These are phyloP conservation scores for Mormyrus iriodes DNA, from an alignment of 2,113 vertebrate genomes.

Conservation along the genomic window DNA sequence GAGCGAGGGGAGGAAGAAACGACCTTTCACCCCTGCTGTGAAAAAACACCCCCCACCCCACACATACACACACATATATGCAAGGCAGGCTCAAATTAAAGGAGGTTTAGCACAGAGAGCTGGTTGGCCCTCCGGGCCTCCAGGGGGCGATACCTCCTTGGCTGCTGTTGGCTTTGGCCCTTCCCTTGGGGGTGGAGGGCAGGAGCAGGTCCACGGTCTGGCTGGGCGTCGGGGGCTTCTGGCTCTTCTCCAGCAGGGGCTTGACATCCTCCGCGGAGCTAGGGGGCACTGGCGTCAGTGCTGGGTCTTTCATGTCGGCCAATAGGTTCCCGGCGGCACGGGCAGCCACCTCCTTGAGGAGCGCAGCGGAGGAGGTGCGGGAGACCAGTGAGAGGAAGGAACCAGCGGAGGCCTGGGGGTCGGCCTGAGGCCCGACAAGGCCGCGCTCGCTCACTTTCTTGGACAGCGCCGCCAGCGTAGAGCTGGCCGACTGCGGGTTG, in stretches of 20 bases:
- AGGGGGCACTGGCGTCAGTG: constrained; percentile 50
- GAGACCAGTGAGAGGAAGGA: constrained; percentile 94
- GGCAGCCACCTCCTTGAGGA: constrained; percentile 95
- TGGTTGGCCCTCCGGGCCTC: background rate
- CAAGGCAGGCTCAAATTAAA: background rate
- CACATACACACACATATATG: background rate
- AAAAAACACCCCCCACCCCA: background rate
- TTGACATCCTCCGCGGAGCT: constrained; percentile 73
- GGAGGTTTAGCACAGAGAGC: background rate
- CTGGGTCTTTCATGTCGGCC: constrained; percentile 81
- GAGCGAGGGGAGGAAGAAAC: background rate
- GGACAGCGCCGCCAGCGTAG: constrained; percentile 90
- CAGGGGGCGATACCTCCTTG: constrained; percentile 68
- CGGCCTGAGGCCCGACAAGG: constrained; percentile 68
- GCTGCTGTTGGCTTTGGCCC: constrained; percentile 78
- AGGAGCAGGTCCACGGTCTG: constrained; percentile 83
- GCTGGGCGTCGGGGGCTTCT: constrained; percentile 76
- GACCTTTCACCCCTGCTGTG: background rate
- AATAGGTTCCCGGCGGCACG: constrained; percentile 89
- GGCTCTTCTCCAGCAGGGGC: constrained; percentile 83
- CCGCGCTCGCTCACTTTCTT: constrained; percentile 97
- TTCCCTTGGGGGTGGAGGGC: constrained; percentile 83
- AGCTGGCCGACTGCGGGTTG: constrained; percentile 95
- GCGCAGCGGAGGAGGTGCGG: constrained; percentile 95
- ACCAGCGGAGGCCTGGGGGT: constrained; percentile 77